Percentiles rank a stretch among this genome's conserved stretches.
phyloP scores from a whole-genome alignment of 2,113 vertebrate genomes.

The Oncorhynchus keta region DNA sequence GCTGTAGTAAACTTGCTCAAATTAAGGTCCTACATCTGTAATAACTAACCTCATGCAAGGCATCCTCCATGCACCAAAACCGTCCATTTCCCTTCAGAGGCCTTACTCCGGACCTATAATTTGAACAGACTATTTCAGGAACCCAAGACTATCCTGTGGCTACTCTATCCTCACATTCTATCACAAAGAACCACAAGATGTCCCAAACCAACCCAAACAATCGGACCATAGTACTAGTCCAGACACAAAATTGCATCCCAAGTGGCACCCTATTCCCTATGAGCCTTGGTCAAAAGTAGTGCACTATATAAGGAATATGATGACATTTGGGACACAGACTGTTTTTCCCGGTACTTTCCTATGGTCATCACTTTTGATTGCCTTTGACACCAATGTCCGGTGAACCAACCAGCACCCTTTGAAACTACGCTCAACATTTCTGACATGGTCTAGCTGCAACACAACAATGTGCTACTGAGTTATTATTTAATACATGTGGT shows the following conservation, averaged over 20 bases:
- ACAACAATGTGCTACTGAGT: too few relatives aligned
- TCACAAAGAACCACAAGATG: constrained; percentile 58
- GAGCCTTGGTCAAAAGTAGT: too few relatives aligned
- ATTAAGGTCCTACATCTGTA: constrained; percentile 2
- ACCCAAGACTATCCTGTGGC: constrained; percentile 62
- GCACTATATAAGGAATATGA: too few relatives aligned
- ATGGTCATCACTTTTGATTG: constrained; percentile 25
- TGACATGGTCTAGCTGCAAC: too few relatives aligned
- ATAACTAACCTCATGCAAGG: constrained; percentile 58
- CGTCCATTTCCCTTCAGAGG: constrained; percentile 65
- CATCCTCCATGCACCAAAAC: constrained; percentile 56
- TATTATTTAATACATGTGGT: too few relatives aligned
- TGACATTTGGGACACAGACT: not conserved
- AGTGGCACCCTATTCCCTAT: too few relatives aligned
- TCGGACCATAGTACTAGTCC: constrained; percentile 49
- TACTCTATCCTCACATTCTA: constrained; percentile 62
- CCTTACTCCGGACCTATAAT: constrained; percentile 66
- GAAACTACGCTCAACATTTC: too few relatives aligned
- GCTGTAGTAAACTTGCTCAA: too few relatives aligned
- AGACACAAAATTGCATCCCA: constrained; percentile 44
- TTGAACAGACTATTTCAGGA: constrained; percentile 72
- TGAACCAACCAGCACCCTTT: not conserved
- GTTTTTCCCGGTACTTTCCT: constrained; percentile 57
- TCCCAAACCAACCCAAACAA: constrained; percentile 61
- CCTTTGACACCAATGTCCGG: constrained; percentile 30